Conservation (phyloP, 2,888 invertebrate genomes). For the Pterostichus niger region DNA sequence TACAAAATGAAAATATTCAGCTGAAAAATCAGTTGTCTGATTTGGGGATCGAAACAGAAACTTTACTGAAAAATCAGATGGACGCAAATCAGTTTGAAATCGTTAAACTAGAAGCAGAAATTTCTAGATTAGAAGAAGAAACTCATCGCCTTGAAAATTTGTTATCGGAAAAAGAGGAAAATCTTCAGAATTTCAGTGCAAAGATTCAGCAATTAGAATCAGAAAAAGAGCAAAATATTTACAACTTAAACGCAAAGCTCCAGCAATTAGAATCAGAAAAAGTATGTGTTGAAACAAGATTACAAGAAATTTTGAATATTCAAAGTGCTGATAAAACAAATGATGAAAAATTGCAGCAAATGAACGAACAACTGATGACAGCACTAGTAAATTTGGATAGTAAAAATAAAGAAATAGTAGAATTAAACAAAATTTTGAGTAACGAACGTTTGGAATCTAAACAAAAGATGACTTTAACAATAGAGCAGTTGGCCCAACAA, state of each 20-base stretch:
- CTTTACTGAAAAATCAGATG: slow-evolving; percentile 54
- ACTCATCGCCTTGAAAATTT: slow-evolving; percentile 58
- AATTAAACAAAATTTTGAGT: slow-evolving; percentile 72
- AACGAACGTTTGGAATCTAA: slow-evolving; percentile 66
- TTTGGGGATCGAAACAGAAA: slow-evolving; percentile 67
- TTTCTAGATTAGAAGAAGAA: slow-evolving; percentile 62
- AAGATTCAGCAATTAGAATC: slow-evolving; percentile 68
- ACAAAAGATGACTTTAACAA: slow-evolving; percentile 68
- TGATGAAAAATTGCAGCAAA: slow-evolving; percentile 70
- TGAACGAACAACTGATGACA: slow-evolving; percentile 71
- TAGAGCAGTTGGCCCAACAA: slow-evolving; percentile 73
- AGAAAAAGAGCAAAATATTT: slow-evolving; percentile 67
- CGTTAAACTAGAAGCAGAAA: slow-evolving; percentile 38
- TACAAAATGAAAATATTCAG: slow-evolving; percentile 70
- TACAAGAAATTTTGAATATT: slow-evolving; percentile 69
- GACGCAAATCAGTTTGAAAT: slow-evolving; percentile 52
- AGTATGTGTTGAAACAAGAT: slow-evolving; percentile 68
- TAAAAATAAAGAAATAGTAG: slow-evolving; percentile 75
- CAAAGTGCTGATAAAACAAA: slow-evolving; percentile 58
- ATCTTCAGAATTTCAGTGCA: slow-evolving; percentile 58
- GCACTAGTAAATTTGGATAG: slow-evolving; percentile 72
- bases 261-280: slow-evolving; percentile 69
- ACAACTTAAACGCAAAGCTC: slow-evolving; percentile 64
- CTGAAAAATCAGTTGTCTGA: slow-evolving; percentile 69
- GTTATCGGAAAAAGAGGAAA: slow-evolving; percentile 67